Conservation (phyloP, 2,797 vertebrate species). For the Cossypha caffra region DNA sequence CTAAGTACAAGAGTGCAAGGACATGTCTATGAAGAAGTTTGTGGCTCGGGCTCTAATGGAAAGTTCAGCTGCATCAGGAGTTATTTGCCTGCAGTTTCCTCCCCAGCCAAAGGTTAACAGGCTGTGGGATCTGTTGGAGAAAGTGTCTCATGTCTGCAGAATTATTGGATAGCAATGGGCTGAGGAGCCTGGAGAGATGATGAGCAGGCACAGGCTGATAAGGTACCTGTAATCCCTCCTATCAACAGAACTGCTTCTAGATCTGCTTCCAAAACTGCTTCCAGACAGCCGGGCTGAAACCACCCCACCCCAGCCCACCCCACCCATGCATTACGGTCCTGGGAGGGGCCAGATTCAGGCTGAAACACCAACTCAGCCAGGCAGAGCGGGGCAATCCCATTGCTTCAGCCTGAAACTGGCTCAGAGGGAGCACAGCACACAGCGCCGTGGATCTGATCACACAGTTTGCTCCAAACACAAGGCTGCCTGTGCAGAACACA, state of each 20-base stretch:
- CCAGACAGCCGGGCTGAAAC: neutral
- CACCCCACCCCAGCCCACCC: neutral
- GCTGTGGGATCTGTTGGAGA: neutral
- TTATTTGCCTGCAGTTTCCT: neutral
- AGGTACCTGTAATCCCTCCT: neutral
- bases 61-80: neutral
- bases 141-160: neutral
- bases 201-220: neutral
- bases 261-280: no score
- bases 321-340: neutral
- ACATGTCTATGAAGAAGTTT: neutral
- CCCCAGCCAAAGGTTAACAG: neutral
- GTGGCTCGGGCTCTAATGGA: neutral
- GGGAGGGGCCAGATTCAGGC: neutral
- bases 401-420: neutral
- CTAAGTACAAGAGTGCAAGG: neutral
- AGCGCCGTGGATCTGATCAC: fast-evolving
- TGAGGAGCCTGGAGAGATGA: neutral
- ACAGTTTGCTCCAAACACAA: neutral
- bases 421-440: neutral
- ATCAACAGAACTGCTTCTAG: neutral
- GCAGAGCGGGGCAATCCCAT: neutral
- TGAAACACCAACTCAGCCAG: neutral
- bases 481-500: neutral
- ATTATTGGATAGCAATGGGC: neutral